Evolutionary conservation across 37 sponge, comb jelly and placozoan genomes (phyloP).

Genomic region (Tethya wilhelma): DNA sequence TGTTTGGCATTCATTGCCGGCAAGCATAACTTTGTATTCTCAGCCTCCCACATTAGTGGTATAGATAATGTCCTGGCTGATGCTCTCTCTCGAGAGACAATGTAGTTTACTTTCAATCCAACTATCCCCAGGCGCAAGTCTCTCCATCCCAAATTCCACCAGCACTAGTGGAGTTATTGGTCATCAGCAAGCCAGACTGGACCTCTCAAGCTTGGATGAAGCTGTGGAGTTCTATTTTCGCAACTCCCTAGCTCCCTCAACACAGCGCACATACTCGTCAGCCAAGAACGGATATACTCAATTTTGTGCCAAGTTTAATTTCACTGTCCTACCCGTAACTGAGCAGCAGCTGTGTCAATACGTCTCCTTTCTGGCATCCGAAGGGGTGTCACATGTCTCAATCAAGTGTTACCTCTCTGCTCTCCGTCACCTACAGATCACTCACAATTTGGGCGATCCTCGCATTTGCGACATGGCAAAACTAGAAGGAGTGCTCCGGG

Average conservation of each 20-base stretch:
- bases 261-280: background rate
- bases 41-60: constrained; percentile 43
- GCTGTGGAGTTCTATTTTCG: constrained; percentile 39
- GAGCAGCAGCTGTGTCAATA: no score
- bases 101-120: background rate
- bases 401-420: constrained; percentile 45
- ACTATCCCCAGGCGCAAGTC: constrained; percentile 7
- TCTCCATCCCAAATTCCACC: background rate
- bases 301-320: no score
- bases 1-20: constrained; percentile 51
- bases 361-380: no score
- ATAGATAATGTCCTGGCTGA: constrained; percentile 43
- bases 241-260: constrained; percentile 5
- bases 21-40: background rate
- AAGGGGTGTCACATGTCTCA: constrained; percentile 1
- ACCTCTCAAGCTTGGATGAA: constrained; percentile 14
- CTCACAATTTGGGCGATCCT: background rate
- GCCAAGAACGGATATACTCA: constrained; percentile 15
- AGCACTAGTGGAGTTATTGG: constrained; percentile 10
- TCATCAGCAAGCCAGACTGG: constrained; percentile 30
- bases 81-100: constrained; percentile 44
- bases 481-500: background rate
- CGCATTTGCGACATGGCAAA: background rate
- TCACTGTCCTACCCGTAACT: no score
- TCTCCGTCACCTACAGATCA: background rate